Evolutionary conservation across 2,113 vertebrate species (phyloP).

Genomic region (Plestiodon gilberti): DNA sequence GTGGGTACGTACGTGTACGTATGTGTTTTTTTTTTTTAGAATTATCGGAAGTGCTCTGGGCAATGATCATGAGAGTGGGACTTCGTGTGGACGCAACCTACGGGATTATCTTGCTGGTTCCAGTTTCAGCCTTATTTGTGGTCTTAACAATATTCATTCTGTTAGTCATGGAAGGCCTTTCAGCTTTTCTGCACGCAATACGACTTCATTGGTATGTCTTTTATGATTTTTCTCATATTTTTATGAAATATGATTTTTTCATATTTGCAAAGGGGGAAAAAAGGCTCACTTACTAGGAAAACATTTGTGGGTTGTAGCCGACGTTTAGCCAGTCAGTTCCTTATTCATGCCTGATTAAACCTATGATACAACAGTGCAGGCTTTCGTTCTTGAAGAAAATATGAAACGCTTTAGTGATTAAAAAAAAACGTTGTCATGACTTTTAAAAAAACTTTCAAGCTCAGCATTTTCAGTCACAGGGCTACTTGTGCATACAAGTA

Average conservation of each 20-base stretch:
- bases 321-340: too few species aligned
- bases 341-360: background rate
- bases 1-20: fast-evolving
- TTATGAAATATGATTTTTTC: too few species aligned
- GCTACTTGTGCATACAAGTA: background rate
- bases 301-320: background rate
- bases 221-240: background rate
- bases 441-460: too few species aligned
- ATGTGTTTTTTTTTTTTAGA: conserved; percentile 72
- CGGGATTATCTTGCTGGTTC: conserved; percentile 86
- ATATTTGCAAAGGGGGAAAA: too few species aligned
- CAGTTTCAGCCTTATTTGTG: conserved; percentile 85
- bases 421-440: too few species aligned
- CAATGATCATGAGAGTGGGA: conserved; percentile 91
- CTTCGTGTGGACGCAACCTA: conserved; percentile 82
- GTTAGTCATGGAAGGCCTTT: conserved; percentile 96
- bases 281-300: too few species aligned
- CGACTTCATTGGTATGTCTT: conserved; percentile 91
- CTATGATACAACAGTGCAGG: too few species aligned
- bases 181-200: conserved; percentile 95
- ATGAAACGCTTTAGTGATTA: background rate
- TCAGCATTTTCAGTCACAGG: background rate
- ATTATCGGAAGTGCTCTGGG: conserved; percentile 94
- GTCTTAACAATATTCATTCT: conserved; percentile 92
- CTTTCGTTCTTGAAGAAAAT: background rate